phyloP scores from a whole-genome alignment of 2,797 vertebrate species.

The Esox lucius region DNA sequence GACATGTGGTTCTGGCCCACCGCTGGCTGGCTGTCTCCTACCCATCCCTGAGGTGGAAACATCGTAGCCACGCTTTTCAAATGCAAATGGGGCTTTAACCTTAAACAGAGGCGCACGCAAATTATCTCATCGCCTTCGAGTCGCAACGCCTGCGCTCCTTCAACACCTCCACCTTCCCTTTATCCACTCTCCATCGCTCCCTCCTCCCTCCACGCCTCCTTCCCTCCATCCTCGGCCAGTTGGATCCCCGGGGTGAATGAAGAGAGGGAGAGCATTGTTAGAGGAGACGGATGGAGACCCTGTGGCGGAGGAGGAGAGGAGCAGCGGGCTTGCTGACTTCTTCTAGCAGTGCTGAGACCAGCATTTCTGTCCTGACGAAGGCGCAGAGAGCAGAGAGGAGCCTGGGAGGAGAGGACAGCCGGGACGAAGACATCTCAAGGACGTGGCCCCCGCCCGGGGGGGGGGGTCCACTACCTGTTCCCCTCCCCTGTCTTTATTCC shows the following conservation, averaged over 20 bases:
- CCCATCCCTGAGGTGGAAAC: slow-evolving; percentile 70
- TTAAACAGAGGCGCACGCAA: slow-evolving; percentile 71
- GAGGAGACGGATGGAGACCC: slow-evolving; percentile 67
- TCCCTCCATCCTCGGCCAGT: slow-evolving; percentile 35
- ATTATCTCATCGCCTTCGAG: slow-evolving; percentile 73
- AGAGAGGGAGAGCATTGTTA: slow-evolving; percentile 71
- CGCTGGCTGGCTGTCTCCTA: slow-evolving; percentile 26
- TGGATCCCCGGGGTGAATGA: slow-evolving; percentile 55
- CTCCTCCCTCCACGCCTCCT: background rate
- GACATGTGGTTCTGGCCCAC: slow-evolving; percentile 67
- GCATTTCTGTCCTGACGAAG: slow-evolving; percentile 58
- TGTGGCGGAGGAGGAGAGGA: slow-evolving; percentile 47
- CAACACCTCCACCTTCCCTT: background rate
- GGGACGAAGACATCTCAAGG: slow-evolving; percentile 85
- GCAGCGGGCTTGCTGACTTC: slow-evolving; percentile 37
- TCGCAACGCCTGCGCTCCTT: slow-evolving; percentile 45
- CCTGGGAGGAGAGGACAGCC: background rate
- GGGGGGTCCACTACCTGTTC: slow-evolving; percentile 21
- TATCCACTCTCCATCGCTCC: background rate
- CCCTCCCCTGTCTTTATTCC: background rate
- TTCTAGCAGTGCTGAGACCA: slow-evolving; percentile 58
- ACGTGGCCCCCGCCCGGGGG: slow-evolving; percentile 39
- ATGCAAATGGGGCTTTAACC: slow-evolving; percentile 84
- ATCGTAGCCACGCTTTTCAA: slow-evolving; percentile 71
- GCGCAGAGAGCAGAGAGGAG: slow-evolving; percentile 35